Percentiles rank a stretch among this genome's conserved stretches.
Evolutionary conservation across 2,888 invertebrate species (phyloP).

Genomic region (Drosophila demipolita): DNA sequence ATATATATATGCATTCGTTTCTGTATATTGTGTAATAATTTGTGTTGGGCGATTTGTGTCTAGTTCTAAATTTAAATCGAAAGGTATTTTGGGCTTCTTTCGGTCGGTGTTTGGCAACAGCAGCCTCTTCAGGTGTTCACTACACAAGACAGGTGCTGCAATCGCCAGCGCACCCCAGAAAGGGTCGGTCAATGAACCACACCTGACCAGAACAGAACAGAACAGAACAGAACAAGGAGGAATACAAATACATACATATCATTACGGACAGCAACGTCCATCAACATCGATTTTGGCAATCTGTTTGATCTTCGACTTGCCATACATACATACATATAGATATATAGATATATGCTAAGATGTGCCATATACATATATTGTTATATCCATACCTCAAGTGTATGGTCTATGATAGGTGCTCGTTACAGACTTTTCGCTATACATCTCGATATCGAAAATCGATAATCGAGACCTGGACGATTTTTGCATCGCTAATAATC

Average conservation of each 20-base stretch:
- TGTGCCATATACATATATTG: not conserved
- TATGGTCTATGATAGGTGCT: not conserved
- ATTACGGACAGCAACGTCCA: not conserved
- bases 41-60: slow-evolving; percentile 38
- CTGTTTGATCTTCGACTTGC: not conserved
- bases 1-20: slow-evolving; percentile 13
- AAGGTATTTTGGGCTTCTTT: slow-evolving; percentile 44
- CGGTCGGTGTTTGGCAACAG: slow-evolving; percentile 43
- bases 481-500: not conserved
- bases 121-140: slow-evolving; percentile 43
- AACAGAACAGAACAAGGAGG: not conserved
- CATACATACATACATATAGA: not conserved
- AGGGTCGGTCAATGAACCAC: slow-evolving; percentile 66
- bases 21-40: slow-evolving; percentile 74
- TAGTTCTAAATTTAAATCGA: slow-evolving; percentile 64
- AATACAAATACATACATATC: not conserved
- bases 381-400: not conserved
- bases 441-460: not conserved
- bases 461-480: not conserved
- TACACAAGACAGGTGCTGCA: slow-evolving; percentile 54
- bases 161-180: slow-evolving; percentile 27
- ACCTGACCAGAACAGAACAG: not conserved
- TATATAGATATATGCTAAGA: not conserved
- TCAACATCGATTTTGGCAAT: not conserved
- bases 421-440: not conserved